phyloP scores from a whole-genome alignment of 2,113 vertebrate species.

The Lucifuga dentata region DNA sequence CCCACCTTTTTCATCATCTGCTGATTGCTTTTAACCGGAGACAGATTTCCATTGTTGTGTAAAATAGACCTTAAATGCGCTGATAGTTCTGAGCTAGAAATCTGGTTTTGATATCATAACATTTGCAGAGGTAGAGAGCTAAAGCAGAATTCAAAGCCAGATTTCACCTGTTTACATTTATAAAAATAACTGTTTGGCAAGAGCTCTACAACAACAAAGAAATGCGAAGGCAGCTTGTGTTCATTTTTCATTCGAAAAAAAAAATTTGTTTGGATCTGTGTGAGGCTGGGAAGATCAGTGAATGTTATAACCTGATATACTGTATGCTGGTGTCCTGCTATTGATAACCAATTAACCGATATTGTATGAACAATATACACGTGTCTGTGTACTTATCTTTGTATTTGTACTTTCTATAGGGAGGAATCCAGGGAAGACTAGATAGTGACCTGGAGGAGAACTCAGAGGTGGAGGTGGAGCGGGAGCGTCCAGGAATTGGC shows the following conservation, averaged over 20 bases:
- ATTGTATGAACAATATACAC: too few species aligned
- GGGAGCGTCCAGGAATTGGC: constrained; percentile 83
- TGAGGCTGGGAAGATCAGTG: neutral
- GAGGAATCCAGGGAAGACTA: constrained; percentile 70
- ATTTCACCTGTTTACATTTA: constrained; percentile 36
- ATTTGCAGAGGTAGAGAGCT: constrained; percentile 3
- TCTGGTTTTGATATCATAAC: constrained; percentile 35
- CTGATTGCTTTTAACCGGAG: neutral
- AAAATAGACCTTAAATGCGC: constrained; percentile 6
- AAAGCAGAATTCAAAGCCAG: constrained; percentile 20
- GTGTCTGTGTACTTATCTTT: neutral
- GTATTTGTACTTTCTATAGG: constrained; percentile 27
- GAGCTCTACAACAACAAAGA: constrained; percentile 22
- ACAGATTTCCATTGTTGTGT: constrained; percentile 12
- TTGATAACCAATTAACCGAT: neutral
- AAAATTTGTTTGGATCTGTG: neutral
- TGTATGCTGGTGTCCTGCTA: neutral
- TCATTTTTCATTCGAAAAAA: constrained; percentile 31
- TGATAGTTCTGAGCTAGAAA: constrained; percentile 11
- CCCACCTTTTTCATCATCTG: neutral
- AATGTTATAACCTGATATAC: rapidly evolving
- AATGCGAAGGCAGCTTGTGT: neutral
- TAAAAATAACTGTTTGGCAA: constrained; percentile 46
- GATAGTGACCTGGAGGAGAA: constrained; percentile 88
- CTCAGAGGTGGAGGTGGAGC: constrained; percentile 89